Base-by-base conservation (phyloP, 2,113 vertebrate species). In the Stercorarius parasiticus region DNA sequence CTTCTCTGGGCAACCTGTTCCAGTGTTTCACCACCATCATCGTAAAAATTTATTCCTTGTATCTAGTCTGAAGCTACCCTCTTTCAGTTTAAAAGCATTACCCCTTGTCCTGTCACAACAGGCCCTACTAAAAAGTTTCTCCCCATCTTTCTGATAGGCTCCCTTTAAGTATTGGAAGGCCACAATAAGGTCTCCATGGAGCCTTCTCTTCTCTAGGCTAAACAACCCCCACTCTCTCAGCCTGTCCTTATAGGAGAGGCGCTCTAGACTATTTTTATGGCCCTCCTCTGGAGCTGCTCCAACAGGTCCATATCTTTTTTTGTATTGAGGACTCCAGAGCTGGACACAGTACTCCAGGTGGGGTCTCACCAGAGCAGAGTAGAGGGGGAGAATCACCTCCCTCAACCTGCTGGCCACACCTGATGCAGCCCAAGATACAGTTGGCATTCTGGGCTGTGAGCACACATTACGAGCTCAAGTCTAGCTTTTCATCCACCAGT, bases 401-500 rank as follows among this genome's bases (percentile, higher is more conserved):
- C 20, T 80, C 3, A 1, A 21, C 19, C 26, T 70, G n/a, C 15
- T 69, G 42, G 42, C 9, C 26, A 49, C 1, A 0, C 6, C 29
- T 73, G 12, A 73, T 7, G 26, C 10, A 59, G 5, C 10, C 27
- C 21, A 59, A 27, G 17, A 61, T 50, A 21, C 0, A 3, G 15
- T 0, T 40, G 4, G 43, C 21, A 1, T 27, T 64, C 26, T 64
- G n/a, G 13, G 23, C 23, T 66, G 30, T 5, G 5, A 20, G 14
- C 0, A 0, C 32, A 49, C 45, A 29, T 11, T 49, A 30, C 12
- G 2, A 1, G 50, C 34, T 78, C 36, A 29, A 26, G 11, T 58
- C 25, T 45, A 81, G 30, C 11, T 34, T 34, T 42, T 34, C 52
- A 62, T 25, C 13, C 29, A 65, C 11, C 32, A 38, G 7, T 8